Base-by-base conservation (phyloP, 2,888 invertebrate genomes). In the Nowickia ferox region DNA sequence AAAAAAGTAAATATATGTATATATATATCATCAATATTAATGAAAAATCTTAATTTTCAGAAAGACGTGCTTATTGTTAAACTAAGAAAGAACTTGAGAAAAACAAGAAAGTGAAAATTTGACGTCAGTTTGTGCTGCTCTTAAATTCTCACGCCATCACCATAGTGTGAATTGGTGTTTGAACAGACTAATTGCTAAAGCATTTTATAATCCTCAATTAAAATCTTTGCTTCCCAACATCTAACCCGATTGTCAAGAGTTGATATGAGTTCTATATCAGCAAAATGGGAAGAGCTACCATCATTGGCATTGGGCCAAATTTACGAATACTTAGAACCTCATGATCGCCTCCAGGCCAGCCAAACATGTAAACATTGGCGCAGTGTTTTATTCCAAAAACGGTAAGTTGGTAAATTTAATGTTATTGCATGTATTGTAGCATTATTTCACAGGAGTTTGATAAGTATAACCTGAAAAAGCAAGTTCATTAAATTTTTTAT, bases 281-380 rank as follows among this genome's bases (percentile, higher is more conserved):
- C 90, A 88, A 89, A 89, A 91, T 93, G 93, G 93, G 91, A 90
- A 86, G 88, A 90, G 89, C 81, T 93, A 88, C 93, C 93, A 89
- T 89, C 90, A 85, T 90, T 93, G 88, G 92, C 94, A 88, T 92
- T 94, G 89, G 93, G 93, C 87, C 93, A 94, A 89, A 92, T 94
- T 82, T 93, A 93, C 88, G 90, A 91, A 75, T 90, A 91, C 89
- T 89, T 93, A 80, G 90, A 91, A 81, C 90, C 91, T 79, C 90
- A 92, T 85, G 94, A 94, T 90, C 93, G 93, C 90, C 90, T 94
- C 42, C 92, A 91, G 87, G 94, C 94, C 84, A 93, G 94, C 63
- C 93, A 94, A 84, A 93, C 93, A 53, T 95, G 95, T 89, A 94
- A 93, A 90, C 92, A 93, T 90, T 95, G 95, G 95, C 93, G 95